Evolutionary conservation across 2,113 vertebrate genomes (phyloP), one percentile per base, ranked within the genome.

Genomic region (Smithornis capensis): DNA sequence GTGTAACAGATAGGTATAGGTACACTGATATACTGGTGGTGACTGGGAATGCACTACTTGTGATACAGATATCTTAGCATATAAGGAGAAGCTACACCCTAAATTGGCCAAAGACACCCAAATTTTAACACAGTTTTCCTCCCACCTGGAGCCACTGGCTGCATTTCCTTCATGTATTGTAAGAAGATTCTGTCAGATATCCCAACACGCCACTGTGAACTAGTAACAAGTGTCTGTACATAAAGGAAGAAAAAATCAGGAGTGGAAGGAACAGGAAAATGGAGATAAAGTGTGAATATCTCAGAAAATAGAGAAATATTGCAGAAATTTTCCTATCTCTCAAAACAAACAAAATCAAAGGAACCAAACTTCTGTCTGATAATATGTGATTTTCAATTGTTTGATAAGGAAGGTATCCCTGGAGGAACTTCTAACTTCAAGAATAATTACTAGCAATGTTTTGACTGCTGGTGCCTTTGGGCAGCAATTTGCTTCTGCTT

Each of bases 381-480:
- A 94, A 40, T 7, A 4, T 47, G 19, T 16, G 23, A 50, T 79
- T 79, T 90, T 60, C 79, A 87, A 73, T 87, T 91, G 60, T 82
- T 89, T 90, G 42, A 74, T 85, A 57, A 31, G 28, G 22, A 95
- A 87, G 57, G 12, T 87, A 79, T 75, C 73, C 74, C 74, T 75
- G 45, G 22, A 95, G 57, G 84, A 89, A 78, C 71, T 89, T 73
- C 52, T 84, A n/a, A 42, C 69, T 79, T 87, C 62, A 45, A 40
- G 62, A 83, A 93, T 91, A 95, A 96, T 94, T 97, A 73, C 49
- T 62, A 73, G 42, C 37, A 89, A 33, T 40, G 16, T 73, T 92
- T 91, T 87, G 23, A 82, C 14, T 85, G 49, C 53, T 68, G 52
- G 22, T 91, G 81, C 74, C 91, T 95, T 89, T 92, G 89, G 91